A percentile compares a stretch with the other conserved stretches of the same genome.
Conservation (phyloP, 2,888 invertebrate species). For the Drosophila gaucha region DNA sequence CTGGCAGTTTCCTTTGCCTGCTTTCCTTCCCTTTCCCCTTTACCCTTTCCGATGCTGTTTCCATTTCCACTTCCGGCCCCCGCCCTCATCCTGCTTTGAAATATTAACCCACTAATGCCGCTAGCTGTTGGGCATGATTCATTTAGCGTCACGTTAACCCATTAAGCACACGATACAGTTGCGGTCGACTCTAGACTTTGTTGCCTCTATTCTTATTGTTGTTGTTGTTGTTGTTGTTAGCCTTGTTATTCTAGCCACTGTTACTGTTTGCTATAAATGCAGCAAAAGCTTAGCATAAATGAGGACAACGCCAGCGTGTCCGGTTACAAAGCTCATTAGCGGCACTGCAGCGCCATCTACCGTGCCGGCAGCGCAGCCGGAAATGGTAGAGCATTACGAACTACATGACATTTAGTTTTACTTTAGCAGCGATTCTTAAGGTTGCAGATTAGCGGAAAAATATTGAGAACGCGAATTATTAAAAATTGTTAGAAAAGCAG, state of each 20-base stretch:
- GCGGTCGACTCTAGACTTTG: conserved; percentile 19
- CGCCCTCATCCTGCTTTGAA: conserved; percentile 52
- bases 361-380: conserved; percentile 39
- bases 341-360: conserved; percentile 51
- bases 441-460: not conserved
- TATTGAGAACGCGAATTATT: not conserved
- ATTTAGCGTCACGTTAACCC: conserved; percentile 80
- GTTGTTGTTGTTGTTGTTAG: conserved; percentile 25
- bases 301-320: conserved; percentile 65
- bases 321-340: conserved; percentile 79
- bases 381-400: conserved; percentile 44
- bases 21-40: not conserved
- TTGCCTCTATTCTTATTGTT: conserved; percentile 21
- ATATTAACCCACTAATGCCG: conserved; percentile 75
- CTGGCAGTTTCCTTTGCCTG: conserved; percentile 29
- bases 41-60: conserved; percentile 42
- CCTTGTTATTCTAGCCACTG: conserved; percentile 1
- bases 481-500: not conserved
- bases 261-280: conserved; percentile 49
- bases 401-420: conserved; percentile 18
- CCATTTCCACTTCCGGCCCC: conserved; percentile 33
- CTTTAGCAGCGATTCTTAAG: not conserved
- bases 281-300: conserved; percentile 76
- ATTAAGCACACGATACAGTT: conserved; percentile 71
- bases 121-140: conserved; percentile 60